phyloP scores from a whole-genome alignment of 2,113 vertebrate species.

The Chlorodrepanis virens region DNA sequence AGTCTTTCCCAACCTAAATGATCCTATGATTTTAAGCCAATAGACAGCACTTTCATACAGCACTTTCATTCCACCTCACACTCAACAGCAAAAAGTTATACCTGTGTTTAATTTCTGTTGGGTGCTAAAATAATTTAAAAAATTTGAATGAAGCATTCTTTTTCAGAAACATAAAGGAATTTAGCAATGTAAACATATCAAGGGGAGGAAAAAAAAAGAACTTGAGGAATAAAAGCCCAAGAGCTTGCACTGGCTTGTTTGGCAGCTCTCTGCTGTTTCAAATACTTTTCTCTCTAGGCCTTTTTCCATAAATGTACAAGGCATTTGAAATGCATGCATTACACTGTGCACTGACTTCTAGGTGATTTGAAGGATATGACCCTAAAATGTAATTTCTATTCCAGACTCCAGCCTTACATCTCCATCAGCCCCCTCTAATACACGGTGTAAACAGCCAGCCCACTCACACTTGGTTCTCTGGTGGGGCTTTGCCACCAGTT shows the following conservation, averaged over 20 bases:
- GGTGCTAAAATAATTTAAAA: background rate
- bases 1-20: background rate
- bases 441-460: accelerated
- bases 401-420: background rate
- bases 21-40: background rate
- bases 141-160: background rate
- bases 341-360: background rate
- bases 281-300: background rate
- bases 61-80: background rate
- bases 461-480: accelerated
- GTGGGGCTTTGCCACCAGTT: background rate
- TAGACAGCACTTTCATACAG: background rate
- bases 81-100: background rate
- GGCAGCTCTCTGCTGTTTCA: background rate
- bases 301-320: background rate
- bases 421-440: accelerated
- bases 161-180: background rate
- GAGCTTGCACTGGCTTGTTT: background rate
- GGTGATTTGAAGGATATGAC: background rate
- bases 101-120: background rate
- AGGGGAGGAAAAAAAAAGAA: background rate
- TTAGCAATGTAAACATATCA: background rate
- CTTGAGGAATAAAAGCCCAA: background rate
- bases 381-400: background rate
- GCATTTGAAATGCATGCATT: background rate